These are phyloP conservation scores for Limenitis arthemis DNA, from an alignment of 2,888 invertebrate genomes.

Conservation along the genomic window DNA sequence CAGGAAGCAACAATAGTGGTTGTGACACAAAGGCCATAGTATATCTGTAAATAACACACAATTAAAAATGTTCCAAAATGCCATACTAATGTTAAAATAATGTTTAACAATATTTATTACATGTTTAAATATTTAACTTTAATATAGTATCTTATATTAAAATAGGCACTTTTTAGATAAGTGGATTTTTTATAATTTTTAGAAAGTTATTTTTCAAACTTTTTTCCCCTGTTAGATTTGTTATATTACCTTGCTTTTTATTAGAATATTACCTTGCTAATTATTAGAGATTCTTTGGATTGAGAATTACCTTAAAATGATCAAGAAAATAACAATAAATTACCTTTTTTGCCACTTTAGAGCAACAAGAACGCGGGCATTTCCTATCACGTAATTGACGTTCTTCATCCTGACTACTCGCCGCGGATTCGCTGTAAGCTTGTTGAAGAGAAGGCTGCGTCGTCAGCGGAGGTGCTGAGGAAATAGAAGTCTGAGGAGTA, in stretches of 20 bases:
- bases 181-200: too few species aligned
- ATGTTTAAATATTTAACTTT: too few species aligned
- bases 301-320: background rate
- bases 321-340: background rate
- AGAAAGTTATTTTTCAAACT: too few species aligned
- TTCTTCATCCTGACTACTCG: slow-evolving; percentile 76
- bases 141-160: too few species aligned
- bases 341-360: slow-evolving; percentile 87
- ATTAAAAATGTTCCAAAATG: slow-evolving; percentile 8
- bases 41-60: slow-evolving; percentile 75
- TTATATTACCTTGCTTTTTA: too few species aligned
- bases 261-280: too few species aligned
- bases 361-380: slow-evolving; percentile 85
- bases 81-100: slow-evolving; percentile 12
- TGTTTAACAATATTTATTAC: background rate
- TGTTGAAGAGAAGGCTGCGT: slow-evolving; percentile 65
- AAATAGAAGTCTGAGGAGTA: slow-evolving; percentile 62
- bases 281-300: too few species aligned
- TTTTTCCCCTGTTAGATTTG: too few species aligned
- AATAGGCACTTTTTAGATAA: too few species aligned
- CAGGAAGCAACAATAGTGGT: slow-evolving; percentile 90
- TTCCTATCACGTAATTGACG: slow-evolving; percentile 59
- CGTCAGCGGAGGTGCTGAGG: slow-evolving; percentile 61
- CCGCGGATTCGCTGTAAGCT: slow-evolving; percentile 65
- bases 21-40: slow-evolving; percentile 90